Evolutionary conservation across 30 jellyfish, hydroid and myxozoan species (phyloP), one percentile per base, ranked within the genome.

Genomic region (Mastigias papua): DNA sequence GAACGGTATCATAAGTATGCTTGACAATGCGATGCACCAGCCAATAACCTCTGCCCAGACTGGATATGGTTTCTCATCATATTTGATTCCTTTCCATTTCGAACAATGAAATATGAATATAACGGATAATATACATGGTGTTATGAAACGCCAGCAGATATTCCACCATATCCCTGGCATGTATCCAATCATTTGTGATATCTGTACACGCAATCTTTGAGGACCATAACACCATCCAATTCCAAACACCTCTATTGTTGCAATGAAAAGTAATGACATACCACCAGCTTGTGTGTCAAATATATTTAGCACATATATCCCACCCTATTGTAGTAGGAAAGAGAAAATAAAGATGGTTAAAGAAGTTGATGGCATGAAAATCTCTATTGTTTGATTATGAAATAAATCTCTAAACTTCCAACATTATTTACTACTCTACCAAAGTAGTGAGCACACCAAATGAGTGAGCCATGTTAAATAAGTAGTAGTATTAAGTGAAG

Each of bases 181-280:
- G 70, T 87, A 70, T 11, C 98, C 98, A 31, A 87, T 93, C 98
- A 93, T 93, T 67, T 85, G 92, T 22, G 94, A 85, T 25, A 88
- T 90, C 58, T 87, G 93, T 26, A 64, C 73, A 37, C 87, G 91
- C 50, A 93, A 64, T 29, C 98, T 94, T 22, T 93, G 96, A 0
- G 98, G 81, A 27, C 98, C 97, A 51, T 74, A 93, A 67, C 90
- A 80, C 98, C 98, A 93, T 26, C 97, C 98, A 58, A 93, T 70
- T 8, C 97, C 97, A 33, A 93, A 58, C 28, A 90, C 93, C 67
- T 93, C 98, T 6, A 73, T 42, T 28, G 89, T 84, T 0, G 98
- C 98, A 48, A 93, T 82, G 86, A 93, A 93, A 9, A 93, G 76
- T 28, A 93, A 82, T 13, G 98, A 93, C 11, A 93, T 65, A 0